Conservation (phyloP, 2,888 invertebrate species). For the Drosophila fulvimacula region DNA sequence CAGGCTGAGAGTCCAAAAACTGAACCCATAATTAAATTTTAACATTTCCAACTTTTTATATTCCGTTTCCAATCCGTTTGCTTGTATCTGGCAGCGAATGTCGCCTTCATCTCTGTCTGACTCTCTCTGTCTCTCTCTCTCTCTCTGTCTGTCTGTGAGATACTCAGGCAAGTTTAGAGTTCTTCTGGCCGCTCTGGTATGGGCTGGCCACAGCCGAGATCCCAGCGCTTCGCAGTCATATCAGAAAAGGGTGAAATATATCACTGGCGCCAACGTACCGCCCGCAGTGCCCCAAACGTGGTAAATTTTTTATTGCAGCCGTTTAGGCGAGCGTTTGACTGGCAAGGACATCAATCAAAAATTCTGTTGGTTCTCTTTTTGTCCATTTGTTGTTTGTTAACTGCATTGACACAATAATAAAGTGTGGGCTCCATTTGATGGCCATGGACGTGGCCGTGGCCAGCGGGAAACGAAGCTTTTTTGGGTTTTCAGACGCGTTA, state of each 20-base stretch:
- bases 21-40: conserved; percentile 79
- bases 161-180: conserved; percentile 56
- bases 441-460: conserved; percentile 56
- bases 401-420: conserved; percentile 38
- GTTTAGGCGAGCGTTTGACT: conserved; percentile 75
- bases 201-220: conserved; percentile 41
- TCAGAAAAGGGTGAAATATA: conserved; percentile 79
- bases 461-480: conserved; percentile 33
- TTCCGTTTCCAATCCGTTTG: conserved; percentile 27
- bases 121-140: conserved; percentile 9
- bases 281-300: conserved; percentile 80
- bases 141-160: conserved; percentile 16
- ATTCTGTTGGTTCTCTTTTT: conserved; percentile 22
- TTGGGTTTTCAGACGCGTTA: conserved; percentile 62
- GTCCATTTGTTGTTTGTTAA: conserved; percentile 40
- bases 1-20: conserved; percentile 31
- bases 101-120: conserved; percentile 33
- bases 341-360: conserved; percentile 80
- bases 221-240: conserved; percentile 32
- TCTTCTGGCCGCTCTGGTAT: conserved; percentile 5
- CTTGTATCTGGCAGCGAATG: conserved; percentile 34
- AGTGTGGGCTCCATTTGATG: conserved; percentile 54
- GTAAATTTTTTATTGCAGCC: conserved; percentile 79
- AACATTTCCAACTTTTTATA: conserved; percentile 77
- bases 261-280: conserved; percentile 83